Base-by-base conservation (phyloP, 2,888 invertebrate genomes). In the Idaea dimidiata region DNA sequence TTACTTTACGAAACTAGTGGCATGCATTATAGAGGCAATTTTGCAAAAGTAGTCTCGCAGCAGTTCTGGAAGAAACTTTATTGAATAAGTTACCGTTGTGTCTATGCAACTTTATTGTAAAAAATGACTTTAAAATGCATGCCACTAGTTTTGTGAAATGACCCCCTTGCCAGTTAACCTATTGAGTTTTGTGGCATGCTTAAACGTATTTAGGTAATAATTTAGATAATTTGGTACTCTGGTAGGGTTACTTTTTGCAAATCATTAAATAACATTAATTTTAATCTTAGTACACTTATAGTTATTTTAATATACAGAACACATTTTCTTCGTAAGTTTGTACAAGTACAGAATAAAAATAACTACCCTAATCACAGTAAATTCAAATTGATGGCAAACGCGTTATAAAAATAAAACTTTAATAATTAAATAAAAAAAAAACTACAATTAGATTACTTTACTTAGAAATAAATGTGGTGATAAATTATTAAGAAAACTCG, bases 311-410 rank as follows among this genome's bases (percentile, higher is more conserved):
- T 43, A 14, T 43, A 43, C 14, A 43, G 43, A 43, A 43, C 43
- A 43, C 43, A 43, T 43, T 43, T 43, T 43, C 43, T 8, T 43
- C 43, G 43, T 14, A 43, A 43, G 43, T 43, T 43, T 43, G 43
- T 43, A 43, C 14, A 7, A 7, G 8, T 43, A 14, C 8, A 43
- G 14, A 43, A 43, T 14, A 43, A 43, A 43, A 43, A 43, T 33
- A 10, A 33, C 24, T 10, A 33, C 14, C 43, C 10, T 43, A 43
- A 88, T 90, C 81, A 84, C 72, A 83, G 83, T 63, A 88, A 88
- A 88, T 89, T 88, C 88, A 87, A 87, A 65, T 84, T 82, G 82
- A 91, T 92, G 91, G 91, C 91, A 91, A 87, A 83, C 72, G 74
- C 72, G 75, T 78, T 76, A 69, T 74, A 74, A 77, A 79, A 76